Evolutionary conservation across 2,113 vertebrate species (phyloP).

Genomic region (Gymnocephalus cernua): DNA sequence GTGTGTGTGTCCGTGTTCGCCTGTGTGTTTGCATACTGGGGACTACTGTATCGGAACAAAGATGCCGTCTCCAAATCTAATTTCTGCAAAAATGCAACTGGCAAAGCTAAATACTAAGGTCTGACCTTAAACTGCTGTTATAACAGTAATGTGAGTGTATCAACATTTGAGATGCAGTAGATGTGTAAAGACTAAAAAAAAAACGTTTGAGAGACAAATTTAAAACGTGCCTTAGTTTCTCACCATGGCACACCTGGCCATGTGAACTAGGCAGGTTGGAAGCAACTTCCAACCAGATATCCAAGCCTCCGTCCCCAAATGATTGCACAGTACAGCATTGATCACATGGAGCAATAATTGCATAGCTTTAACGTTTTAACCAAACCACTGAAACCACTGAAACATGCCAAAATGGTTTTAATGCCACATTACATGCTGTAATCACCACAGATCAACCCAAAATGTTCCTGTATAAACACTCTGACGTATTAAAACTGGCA

Average conservation of each 20-base stretch:
- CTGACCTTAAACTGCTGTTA: slow-evolving; percentile 16
- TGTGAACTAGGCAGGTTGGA: background rate
- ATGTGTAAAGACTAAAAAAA: background rate
- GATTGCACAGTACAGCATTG: too few species aligned
- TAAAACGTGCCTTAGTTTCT: background rate
- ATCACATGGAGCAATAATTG: too few species aligned
- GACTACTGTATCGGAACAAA: background rate
- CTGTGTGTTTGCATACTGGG: background rate
- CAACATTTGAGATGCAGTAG: background rate
- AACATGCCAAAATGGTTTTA: background rate
- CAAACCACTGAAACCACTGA: background rate
- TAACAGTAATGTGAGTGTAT: background rate
- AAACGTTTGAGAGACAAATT: background rate
- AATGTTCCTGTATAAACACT: too few species aligned
- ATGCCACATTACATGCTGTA: background rate
- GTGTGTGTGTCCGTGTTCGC: background rate
- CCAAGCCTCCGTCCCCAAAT: background rate
- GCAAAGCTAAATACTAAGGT: background rate
- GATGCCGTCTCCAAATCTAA: background rate
- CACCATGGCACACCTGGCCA: background rate
- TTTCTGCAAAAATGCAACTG: background rate
- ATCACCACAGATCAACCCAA: background rate
- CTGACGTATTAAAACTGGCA: background rate
- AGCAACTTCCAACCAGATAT: background rate
- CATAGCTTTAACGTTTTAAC: background rate